Base-by-base conservation (phyloP, 2,888 invertebrate species). In the Resseliella maxima region DNA sequence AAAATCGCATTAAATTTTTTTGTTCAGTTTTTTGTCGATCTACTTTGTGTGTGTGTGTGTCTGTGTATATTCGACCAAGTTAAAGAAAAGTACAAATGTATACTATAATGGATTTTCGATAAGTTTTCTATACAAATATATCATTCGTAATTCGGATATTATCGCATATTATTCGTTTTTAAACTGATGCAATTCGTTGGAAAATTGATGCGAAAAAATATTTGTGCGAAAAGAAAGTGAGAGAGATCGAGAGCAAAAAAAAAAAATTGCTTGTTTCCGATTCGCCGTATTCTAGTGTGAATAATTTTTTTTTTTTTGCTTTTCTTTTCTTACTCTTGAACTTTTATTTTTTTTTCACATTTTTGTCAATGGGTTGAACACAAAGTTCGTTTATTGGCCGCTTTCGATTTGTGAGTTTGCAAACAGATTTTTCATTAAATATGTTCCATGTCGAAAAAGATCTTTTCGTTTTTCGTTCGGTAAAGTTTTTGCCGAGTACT, bases 81-180 rank as follows among this genome's bases (percentile, higher is more conserved):
- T n/a, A 64, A 31, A 64, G 31, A 64, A 64, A 54, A 54, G 18
- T 10, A 35, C 83, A 18, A 38, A 64, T n/a, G 83, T 38, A 72
- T n/a, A n/a, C n/a, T n/a, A n/a, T 72, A 83, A 83, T 83, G 83
- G 83, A 83, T 83, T 83, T 81, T 81, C 18, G 18, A 36, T n/a
- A 36, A 81, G 15, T 36, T 81, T 83, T 83, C 38, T 83, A 38
- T 35, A 72, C 31, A 31, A 31, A 72, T 72, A 72, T 31, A 72
- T 72, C 72, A 12, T 72, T 72, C 72, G 72, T 83, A 83, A 83
- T 38, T 38, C 38, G 38, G 38, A 21, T 83, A 83, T 83, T 83
- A 83, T 83, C 38, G 83, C 38, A 83, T 83, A 83, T 83, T 38
- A 83, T 83, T 83, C 38, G 21, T n/a, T 83, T n/a, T 83, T 83